Evolutionary conservation across 1,140 invertebrate species (phyloP).

Genomic region (Mactra quadrangularis): DNA sequence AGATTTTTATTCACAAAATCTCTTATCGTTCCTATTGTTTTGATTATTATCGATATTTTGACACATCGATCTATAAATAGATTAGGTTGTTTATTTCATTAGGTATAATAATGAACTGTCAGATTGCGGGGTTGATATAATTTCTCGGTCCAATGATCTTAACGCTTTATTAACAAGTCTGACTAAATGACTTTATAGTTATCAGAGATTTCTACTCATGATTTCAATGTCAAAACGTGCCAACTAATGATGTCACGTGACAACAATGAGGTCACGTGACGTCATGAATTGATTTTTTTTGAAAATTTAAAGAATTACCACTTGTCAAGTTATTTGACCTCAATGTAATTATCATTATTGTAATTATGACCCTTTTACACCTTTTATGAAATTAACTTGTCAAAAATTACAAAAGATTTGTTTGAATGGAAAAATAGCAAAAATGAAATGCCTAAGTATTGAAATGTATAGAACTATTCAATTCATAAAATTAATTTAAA

Average conservation of each 20-base stretch:
- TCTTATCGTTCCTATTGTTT: background rate
- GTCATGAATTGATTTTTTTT: too few relatives aligned
- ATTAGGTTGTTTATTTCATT: constrained; percentile 4
- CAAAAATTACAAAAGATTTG: too few relatives aligned
- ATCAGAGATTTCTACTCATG: background rate
- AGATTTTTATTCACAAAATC: constrained; percentile 2
- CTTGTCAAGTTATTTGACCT: too few relatives aligned
- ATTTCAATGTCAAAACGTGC: background rate
- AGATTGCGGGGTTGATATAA: background rate
- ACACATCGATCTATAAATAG: constrained; percentile 2
- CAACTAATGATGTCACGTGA: background rate
- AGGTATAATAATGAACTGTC: background rate
- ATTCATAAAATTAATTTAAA: too few relatives aligned
- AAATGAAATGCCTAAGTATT: too few relatives aligned
- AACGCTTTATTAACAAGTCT: background rate
- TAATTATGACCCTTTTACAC: too few relatives aligned
- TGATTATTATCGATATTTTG: constrained; percentile 35
- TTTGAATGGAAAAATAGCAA: too few relatives aligned
- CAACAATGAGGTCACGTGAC: background rate
- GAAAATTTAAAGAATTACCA: too few relatives aligned
- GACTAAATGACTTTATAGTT: constrained; percentile 4
- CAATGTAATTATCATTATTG: too few relatives aligned
- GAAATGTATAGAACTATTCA: too few relatives aligned
- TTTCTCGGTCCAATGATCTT: too few relatives aligned
- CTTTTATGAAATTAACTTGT: too few relatives aligned